Conservation (phyloP, 1,140 invertebrate species). For the Panulirus ornatus region DNA sequence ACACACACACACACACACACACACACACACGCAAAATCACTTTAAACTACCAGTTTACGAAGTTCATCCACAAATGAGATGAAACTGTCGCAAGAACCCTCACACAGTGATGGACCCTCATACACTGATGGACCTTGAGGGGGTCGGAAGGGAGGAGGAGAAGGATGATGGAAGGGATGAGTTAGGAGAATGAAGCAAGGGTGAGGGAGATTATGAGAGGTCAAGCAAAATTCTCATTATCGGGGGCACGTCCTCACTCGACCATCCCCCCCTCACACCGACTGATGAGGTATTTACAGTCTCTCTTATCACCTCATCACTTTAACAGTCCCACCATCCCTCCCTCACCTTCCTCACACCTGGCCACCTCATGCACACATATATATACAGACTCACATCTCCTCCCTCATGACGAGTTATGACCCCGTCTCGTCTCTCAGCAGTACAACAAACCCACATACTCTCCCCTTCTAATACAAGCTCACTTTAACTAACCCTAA, state of each 20-base stretch:
- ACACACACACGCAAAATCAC: neutral
- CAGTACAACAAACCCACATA: neutral
- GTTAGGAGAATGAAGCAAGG: neutral
- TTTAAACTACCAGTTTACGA: too few species aligned
- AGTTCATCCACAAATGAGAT: too few species aligned
- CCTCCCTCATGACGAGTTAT: neutral
- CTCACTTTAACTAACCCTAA: neutral
- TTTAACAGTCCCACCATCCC: neutral
- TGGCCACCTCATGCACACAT: neutral
- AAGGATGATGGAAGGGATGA: neutral
- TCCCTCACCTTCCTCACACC: neutral
- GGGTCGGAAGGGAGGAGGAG: neutral
- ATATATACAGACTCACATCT: neutral
- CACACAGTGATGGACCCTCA: too few species aligned
- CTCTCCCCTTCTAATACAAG: neutral
- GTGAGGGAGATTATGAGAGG: neutral
- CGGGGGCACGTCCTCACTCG: neutral
- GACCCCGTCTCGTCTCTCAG: neutral
- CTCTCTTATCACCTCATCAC: neutral
- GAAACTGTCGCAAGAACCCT: too few species aligned
- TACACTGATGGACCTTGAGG: too few species aligned
- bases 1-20: constrained; percentile 29
- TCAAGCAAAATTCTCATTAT: neutral
- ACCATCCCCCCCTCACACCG: neutral
- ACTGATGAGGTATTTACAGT: neutral